Evolutionary conservation across 2,797 vertebrate genomes (phyloP).

Genomic region (Hydrolagus colliei): DNA sequence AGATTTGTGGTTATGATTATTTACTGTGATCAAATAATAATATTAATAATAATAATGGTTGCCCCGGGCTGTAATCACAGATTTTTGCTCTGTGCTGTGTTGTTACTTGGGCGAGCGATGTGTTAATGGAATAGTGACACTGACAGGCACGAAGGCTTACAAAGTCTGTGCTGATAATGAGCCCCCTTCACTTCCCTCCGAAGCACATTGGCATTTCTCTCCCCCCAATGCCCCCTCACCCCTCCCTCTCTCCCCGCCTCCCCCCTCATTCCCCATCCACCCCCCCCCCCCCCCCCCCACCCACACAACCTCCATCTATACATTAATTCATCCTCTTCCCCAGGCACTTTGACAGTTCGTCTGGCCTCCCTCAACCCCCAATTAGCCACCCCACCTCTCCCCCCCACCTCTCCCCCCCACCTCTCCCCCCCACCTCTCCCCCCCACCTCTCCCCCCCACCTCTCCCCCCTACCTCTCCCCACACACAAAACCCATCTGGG

Average conservation of each 20-base stretch:
- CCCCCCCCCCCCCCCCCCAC: background rate
- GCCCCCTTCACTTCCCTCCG: background rate
- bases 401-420: background rate
- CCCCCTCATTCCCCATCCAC: background rate
- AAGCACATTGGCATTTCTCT: background rate
- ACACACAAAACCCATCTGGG: too few relatives aligned
- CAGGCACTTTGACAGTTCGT: background rate
- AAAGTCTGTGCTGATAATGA: constrained; percentile 13
- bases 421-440: background rate
- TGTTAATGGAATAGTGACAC: background rate
- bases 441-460: background rate
- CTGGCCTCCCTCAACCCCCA: background rate
- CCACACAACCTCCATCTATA: background rate
- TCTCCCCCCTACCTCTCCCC: background rate
- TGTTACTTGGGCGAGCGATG: background rate
- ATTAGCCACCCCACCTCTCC: too few relatives aligned
- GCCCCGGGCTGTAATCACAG: too few relatives aligned
- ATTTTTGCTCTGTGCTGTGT: too few relatives aligned
- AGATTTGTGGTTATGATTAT: too few relatives aligned
- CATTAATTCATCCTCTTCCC: background rate
- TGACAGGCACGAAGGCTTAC: constrained; percentile 1
- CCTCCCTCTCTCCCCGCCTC: background rate
- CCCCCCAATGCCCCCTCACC: background rate
- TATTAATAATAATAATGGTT: too few relatives aligned
- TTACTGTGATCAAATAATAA: too few relatives aligned